These are phyloP conservation scores for Pangasius larnaudii DNA, from an alignment of 2,797 vertebrate genomes.

Conservation along the genomic window DNA sequence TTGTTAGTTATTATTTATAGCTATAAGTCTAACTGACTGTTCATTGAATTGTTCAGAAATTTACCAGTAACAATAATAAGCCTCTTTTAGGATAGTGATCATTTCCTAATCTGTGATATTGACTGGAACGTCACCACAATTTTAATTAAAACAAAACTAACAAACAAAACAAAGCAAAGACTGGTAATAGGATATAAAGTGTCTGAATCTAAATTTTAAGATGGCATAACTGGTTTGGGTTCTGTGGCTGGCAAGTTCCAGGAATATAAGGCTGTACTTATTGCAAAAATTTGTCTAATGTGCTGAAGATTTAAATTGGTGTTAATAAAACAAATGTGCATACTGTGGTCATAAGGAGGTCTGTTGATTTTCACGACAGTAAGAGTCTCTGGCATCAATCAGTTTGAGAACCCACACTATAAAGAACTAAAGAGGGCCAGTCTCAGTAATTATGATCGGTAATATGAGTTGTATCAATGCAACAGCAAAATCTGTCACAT, in stretches of 20 bases:
- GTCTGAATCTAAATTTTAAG: not conserved
- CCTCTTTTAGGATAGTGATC: not conserved
- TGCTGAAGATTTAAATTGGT: not conserved
- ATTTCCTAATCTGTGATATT: not conserved
- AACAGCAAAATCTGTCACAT: not conserved
- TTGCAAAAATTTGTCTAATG: not conserved
- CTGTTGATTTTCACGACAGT: not conserved
- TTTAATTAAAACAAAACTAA: not conserved
- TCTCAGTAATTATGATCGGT: not conserved
- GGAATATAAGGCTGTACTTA: not conserved
- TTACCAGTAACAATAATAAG: not conserved
- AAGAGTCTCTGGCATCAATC: not conserved
- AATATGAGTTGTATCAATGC: not conserved
- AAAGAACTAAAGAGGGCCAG: not conserved
- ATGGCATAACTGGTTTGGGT: not conserved
- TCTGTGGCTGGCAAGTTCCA: not conserved
- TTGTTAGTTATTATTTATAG: not conserved
- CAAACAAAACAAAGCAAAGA: not conserved
- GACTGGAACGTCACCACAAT: not conserved
- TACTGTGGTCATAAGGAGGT: not conserved
- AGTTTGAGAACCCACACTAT: not conserved
- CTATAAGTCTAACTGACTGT: not conserved
- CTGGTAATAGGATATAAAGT: not conserved
- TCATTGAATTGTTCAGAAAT: not conserved
- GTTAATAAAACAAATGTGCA: not conserved